Evolutionary conservation across 2,113 vertebrate genomes (phyloP).

Genomic region (cattle (Bos taurus)): DNA sequence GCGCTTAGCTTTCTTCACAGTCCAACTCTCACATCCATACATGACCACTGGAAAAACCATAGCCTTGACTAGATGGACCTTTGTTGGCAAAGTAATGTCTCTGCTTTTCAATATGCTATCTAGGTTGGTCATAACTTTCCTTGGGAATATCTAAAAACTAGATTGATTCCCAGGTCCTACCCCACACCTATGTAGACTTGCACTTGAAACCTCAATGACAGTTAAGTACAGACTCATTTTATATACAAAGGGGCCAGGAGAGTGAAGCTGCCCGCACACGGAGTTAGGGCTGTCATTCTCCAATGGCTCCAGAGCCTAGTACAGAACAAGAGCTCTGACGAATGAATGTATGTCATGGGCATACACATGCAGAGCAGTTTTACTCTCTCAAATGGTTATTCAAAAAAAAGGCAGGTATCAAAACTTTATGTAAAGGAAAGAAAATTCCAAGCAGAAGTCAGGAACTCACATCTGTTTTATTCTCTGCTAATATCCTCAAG

Average conservation of each 20-base stretch:
- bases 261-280: not conserved
- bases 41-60: too few relatives aligned
- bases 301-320: not conserved
- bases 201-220: not conserved
- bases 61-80: too few relatives aligned
- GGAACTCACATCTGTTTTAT: not conserved
- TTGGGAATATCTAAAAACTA: not conserved
- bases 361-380: not conserved
- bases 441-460: not conserved
- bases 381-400: not conserved
- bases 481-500: not conserved
- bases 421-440: not conserved
- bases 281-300: not conserved
- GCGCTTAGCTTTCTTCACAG: too few relatives aligned
- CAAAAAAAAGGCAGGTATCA: not conserved
- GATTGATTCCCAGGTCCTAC: not conserved
- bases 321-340: not conserved
- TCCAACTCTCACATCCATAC: too few relatives aligned
- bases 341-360: not conserved
- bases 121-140: too few relatives aligned
- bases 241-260: not conserved
- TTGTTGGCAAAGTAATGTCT: too few relatives aligned
- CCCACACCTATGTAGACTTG: not conserved
- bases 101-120: too few relatives aligned
- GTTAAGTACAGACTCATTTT: not conserved